A percentile compares a stretch with the other conserved stretches of the same genome.
These are phyloP conservation scores for Cheirogaleus major DNA, from an alignment of 2,797 vertebrate genomes.

Conservation along the genomic window DNA sequence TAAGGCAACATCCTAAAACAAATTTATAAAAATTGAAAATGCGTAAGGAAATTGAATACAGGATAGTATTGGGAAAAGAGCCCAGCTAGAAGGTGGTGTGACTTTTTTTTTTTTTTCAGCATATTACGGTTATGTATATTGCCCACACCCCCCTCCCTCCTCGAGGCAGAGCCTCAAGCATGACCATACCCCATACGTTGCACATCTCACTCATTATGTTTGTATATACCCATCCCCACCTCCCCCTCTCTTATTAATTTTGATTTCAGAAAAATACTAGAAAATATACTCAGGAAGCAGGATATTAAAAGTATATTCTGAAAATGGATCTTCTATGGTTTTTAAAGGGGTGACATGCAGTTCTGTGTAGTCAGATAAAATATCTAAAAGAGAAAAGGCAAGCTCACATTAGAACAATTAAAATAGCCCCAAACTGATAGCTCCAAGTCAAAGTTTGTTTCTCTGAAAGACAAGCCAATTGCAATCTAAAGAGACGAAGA, in stretches of 20 bases:
- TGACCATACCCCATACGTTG: no score
- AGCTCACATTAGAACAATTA: not conserved
- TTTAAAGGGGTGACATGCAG: not conserved
- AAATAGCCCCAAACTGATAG: not conserved
- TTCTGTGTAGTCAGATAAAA: not conserved
- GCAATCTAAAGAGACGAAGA: not conserved
- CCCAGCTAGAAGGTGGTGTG: not conserved
- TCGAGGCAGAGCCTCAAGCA: no score
- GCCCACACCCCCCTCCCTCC: no score
- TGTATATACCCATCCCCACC: no score
- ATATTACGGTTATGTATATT: no score
- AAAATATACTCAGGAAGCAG: not conserved
- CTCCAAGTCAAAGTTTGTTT: not conserved
- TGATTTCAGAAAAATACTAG: not conserved
- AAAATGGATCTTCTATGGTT: not conserved
- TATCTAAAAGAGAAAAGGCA: not conserved
- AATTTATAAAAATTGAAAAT: not conserved
- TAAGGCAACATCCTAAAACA: not conserved
- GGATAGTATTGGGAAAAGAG: not conserved
- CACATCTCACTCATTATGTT: no score
- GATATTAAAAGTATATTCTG: not conserved
- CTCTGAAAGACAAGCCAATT: not conserved
- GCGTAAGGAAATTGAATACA: not conserved
- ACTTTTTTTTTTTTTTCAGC: no score
- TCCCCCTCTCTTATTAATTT: not conserved